Conservation (phyloP, 1,140 invertebrate genomes). For the Ceratoteleas bidentatus region DNA sequence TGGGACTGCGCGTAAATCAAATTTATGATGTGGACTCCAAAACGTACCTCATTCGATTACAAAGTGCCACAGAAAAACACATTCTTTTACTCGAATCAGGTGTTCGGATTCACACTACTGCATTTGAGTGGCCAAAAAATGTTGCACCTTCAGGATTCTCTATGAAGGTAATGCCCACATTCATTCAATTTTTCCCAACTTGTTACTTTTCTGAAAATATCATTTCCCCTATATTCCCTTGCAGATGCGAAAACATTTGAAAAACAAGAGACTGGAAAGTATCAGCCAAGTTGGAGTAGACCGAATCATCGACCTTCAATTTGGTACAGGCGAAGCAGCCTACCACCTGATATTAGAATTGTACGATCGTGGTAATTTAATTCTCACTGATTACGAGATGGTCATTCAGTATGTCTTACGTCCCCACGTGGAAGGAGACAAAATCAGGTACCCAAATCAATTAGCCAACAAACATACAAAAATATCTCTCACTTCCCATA, state of each 20-base stretch:
- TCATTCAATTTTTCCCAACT: not conserved
- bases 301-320: slow-evolving; percentile 95
- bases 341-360: slow-evolving; percentile 98
- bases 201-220: not conserved
- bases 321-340: slow-evolving; percentile 95
- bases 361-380: slow-evolving; percentile 98
- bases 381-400: slow-evolving; percentile 95
- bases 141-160: slow-evolving; percentile 96
- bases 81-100: slow-evolving; percentile 97
- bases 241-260: slow-evolving; percentile 97
- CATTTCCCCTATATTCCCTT: slow-evolving; percentile 62
- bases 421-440: slow-evolving; percentile 96
- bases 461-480: slow-evolving; percentile 33
- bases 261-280: slow-evolving; percentile 95
- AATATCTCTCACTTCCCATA: no score
- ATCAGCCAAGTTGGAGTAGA: slow-evolving; percentile 93
- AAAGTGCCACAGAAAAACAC: slow-evolving; percentile 90
- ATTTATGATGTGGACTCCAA: slow-evolving; percentile 99
- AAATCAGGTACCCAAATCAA: slow-evolving; percentile 84
- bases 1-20: slow-evolving; percentile 97
- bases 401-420: slow-evolving; percentile 96
- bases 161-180: slow-evolving; percentile 94
- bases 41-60: slow-evolving; percentile 96
- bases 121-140: slow-evolving; percentile 99
- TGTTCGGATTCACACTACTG: slow-evolving; percentile 95